Percentiles rank a stretch among this genome's conserved stretches.
phyloP scores from a whole-genome alignment of 2,888 invertebrate genomes.

The Hofmannophila pseudospretella region DNA sequence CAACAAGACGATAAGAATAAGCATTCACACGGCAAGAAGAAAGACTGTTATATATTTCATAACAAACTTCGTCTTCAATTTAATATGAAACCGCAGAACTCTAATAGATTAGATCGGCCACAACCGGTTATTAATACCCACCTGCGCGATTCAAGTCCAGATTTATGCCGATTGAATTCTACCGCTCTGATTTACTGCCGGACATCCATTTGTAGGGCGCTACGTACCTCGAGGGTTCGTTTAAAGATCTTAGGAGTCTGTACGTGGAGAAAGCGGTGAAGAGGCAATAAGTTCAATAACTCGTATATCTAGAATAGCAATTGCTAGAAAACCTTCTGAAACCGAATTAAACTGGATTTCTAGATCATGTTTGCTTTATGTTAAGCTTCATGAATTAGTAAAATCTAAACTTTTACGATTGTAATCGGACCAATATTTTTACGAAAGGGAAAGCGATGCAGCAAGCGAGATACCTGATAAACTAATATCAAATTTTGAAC shows the following conservation, averaged over 20 bases:
- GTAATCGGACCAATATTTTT: background rate
- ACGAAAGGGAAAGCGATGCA: slow-evolving; percentile 2
- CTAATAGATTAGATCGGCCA: slow-evolving; percentile 23
- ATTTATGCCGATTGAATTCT: slow-evolving; percentile 34
- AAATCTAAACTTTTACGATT: slow-evolving; percentile 5
- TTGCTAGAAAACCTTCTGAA: no score
- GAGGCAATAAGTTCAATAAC: no score
- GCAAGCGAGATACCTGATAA: slow-evolving; percentile 15
- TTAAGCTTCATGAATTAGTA: no score
- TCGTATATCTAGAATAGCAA: no score
- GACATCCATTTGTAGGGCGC: slow-evolving; percentile 26
- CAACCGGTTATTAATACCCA: slow-evolving; percentile 29
- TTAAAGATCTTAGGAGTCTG: slow-evolving; percentile 16
- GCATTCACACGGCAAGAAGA: no score
- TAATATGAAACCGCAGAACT: background rate
- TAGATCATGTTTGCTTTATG: no score
- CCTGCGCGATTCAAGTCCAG: slow-evolving; percentile 23
- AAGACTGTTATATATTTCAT: no score
- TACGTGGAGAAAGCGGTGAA: slow-evolving; percentile 7
- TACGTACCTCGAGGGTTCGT: slow-evolving; percentile 19
- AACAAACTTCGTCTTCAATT: no score
- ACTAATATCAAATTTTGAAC: slow-evolving; percentile 16
- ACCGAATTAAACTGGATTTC: no score
- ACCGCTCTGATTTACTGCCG: slow-evolving; percentile 28
- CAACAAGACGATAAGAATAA: no score